These are phyloP conservation scores for Meiosimyza decipiens DNA, from an alignment of 2,888 invertebrate genomes.

Conservation along the genomic window DNA sequence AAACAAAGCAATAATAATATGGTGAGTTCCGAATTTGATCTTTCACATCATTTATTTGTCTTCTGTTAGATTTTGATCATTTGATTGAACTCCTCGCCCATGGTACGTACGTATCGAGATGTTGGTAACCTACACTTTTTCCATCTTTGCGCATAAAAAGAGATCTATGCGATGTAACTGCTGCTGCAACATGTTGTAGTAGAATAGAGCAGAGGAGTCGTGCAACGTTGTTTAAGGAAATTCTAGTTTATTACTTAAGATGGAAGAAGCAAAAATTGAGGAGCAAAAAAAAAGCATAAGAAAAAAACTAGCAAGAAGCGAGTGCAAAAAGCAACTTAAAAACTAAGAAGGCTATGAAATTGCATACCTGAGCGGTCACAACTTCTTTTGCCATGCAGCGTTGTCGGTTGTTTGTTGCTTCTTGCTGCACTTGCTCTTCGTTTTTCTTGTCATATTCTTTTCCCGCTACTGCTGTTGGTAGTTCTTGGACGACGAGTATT, in stretches of 20 bases:
- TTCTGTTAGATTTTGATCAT: too few species aligned
- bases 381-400: slow-evolving; percentile 8
- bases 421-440: background rate
- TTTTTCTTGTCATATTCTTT: background rate
- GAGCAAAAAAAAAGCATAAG: slow-evolving; percentile 38
- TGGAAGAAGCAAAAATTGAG: slow-evolving; percentile 23
- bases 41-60: too few species aligned
- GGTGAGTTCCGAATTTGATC: too few species aligned
- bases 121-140: too few species aligned
- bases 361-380: slow-evolving; percentile 34
- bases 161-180: too few species aligned
- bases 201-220: too few species aligned
- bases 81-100: too few species aligned
- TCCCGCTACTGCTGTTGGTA: background rate
- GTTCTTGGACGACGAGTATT: too few species aligned
- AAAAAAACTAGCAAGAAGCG: slow-evolving; percentile 6
- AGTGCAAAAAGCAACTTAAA: background rate
- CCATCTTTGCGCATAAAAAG: too few species aligned
- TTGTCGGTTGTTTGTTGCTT: background rate
- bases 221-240: slow-evolving; percentile 3
- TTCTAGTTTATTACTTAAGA: slow-evolving; percentile 22
- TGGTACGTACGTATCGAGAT: too few species aligned
- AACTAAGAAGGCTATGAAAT: slow-evolving; percentile 2
- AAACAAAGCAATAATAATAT: too few species aligned
- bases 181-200: too few species aligned